phyloP scores from a whole-genome alignment of 2,113 vertebrate species.

The Herpetotheres cachinnans region DNA sequence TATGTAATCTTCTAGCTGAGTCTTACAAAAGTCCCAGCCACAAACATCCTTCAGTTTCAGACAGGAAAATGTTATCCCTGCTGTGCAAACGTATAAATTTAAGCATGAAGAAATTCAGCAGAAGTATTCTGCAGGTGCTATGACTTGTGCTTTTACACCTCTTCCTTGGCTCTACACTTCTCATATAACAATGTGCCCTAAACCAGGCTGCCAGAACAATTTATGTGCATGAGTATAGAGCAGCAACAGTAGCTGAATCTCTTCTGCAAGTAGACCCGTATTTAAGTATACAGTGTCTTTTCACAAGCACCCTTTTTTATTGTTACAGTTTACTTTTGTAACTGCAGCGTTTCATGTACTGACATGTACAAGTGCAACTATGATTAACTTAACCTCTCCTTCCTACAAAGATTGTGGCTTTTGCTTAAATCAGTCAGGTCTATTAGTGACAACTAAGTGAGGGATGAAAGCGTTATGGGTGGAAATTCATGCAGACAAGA shows the following conservation, averaged over 20 bases:
- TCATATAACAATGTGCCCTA: accelerated
- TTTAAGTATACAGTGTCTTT: neutral
- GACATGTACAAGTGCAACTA: neutral
- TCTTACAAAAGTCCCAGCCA: neutral
- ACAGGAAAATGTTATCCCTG: neutral
- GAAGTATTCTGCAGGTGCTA: neutral
- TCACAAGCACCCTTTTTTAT: neutral
- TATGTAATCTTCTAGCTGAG: neutral
- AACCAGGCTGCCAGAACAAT: neutral
- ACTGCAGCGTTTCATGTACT: neutral
- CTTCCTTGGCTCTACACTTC: too few relatives aligned
- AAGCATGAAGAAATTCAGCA: neutral
- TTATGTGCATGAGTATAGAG: accelerated
- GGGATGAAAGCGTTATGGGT: too few relatives aligned
- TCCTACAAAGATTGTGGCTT: neutral
- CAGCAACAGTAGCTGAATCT: neutral
- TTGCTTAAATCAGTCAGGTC: too few relatives aligned
- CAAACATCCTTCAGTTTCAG: neutral
- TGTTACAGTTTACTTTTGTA: neutral
- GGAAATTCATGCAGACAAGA: neutral
- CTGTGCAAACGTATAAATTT: neutral
- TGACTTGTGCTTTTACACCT: accelerated
- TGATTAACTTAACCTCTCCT: neutral
- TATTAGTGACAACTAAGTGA: accelerated
- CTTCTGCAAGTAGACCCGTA: neutral